Evolutionary conservation across 2,113 vertebrate genomes (phyloP).

Genomic region (Microtus montanus): DNA sequence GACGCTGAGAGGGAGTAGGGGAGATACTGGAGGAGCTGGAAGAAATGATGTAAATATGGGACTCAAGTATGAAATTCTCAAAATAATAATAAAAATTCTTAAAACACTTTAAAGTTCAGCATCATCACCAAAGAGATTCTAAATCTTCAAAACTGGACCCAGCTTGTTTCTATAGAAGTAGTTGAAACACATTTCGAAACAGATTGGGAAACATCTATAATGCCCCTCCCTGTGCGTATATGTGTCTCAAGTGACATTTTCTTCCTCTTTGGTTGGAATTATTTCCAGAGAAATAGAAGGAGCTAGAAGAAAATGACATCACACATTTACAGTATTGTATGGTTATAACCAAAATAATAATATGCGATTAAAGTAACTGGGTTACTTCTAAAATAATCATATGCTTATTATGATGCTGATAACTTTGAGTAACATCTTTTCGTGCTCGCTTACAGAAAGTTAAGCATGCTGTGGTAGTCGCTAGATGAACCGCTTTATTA

Average conservation of each 20-base stretch:
- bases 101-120: constrained; percentile 20
- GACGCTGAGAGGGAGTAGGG: neutral
- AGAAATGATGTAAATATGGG: neutral
- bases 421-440: neutral
- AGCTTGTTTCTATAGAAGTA: constrained; percentile 9
- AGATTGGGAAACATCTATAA: neutral
- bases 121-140: neutral
- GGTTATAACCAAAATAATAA: neutral
- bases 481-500: neutral
- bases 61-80: neutral
- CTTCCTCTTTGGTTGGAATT: constrained; percentile 22
- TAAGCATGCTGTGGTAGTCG: neutral
- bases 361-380: neutral
- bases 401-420: neutral
- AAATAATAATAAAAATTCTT: neutral
- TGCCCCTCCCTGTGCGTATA: neutral
- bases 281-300: neutral
- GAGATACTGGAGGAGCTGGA: neutral
- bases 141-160: neutral
- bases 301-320: neutral
- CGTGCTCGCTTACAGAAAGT: neutral
- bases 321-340: neutral
- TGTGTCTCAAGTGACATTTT: neutral
- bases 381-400: constrained; percentile 22
- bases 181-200: neutral